phyloP scores from a whole-genome alignment of 2,113 vertebrate species.

The Crotalus horridus region DNA sequence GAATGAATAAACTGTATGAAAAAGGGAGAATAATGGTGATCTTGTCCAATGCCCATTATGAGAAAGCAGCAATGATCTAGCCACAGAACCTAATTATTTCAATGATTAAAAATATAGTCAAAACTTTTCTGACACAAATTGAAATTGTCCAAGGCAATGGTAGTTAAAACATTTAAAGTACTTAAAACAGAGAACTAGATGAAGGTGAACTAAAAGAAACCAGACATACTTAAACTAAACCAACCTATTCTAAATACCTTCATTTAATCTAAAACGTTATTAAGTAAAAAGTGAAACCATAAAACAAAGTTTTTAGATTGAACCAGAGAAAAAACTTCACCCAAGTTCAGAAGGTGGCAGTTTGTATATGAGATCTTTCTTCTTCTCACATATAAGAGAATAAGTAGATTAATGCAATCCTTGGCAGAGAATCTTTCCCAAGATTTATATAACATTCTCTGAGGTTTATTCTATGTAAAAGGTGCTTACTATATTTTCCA shows the following conservation, averaged over 20 bases:
- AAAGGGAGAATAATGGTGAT: background rate
- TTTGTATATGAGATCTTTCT: background rate
- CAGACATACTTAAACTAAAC: background rate
- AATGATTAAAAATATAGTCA: background rate
- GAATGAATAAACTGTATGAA: background rate
- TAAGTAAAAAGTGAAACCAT: background rate
- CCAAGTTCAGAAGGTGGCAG: background rate
- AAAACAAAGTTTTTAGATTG: background rate
- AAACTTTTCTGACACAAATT: background rate
- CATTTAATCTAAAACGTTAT: background rate
- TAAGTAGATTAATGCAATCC: background rate
- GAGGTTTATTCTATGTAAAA: background rate
- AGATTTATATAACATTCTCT: background rate
- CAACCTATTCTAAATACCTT: background rate
- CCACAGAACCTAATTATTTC: background rate
- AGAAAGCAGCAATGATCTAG: background rate
- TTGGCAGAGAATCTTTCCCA: background rate
- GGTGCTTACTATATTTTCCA: too few species aligned
- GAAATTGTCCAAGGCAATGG: background rate
- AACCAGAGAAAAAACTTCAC: background rate
- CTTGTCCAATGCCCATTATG: background rate
- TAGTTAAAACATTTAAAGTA: background rate
- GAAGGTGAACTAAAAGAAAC: background rate
- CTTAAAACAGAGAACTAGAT: background rate
- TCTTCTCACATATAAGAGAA: background rate